These are phyloP conservation scores for Antrozous pallidus DNA, from an alignment of 2,797 vertebrate genomes.

Conservation along the genomic window DNA sequence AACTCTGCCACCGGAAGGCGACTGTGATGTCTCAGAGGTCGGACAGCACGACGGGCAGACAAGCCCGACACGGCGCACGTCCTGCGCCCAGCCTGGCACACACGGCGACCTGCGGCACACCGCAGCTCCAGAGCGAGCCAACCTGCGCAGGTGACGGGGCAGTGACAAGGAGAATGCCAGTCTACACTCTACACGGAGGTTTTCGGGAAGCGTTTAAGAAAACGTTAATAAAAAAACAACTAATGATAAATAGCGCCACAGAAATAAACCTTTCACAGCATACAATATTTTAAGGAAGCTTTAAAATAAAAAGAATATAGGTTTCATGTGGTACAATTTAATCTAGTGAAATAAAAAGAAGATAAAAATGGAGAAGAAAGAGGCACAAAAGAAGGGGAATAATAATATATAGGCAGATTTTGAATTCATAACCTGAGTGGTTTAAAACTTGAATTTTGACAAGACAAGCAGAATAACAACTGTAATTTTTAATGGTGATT, in stretches of 20 bases:
- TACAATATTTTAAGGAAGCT: neutral
- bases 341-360: neutral
- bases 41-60: neutral
- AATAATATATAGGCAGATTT: neutral
- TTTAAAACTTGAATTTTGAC: neutral
- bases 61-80: rapidly evolving
- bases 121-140: neutral
- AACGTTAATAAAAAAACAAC: neutral
- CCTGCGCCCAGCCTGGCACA: rapidly evolving
- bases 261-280: neutral
- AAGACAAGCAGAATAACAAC: neutral
- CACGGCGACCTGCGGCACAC: rapidly evolving
- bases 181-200: no score
- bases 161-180: neutral
- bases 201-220: neutral
- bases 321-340: neutral
- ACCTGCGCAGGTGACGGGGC: neutral
- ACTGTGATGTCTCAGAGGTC: neutral
- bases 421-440: neutral
- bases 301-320: neutral
- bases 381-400: neutral
- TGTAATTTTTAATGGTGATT: neutral
- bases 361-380: neutral
- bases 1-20: neutral
- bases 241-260: neutral